These are phyloP conservation scores for Erythrocercus mccallii DNA, from an alignment of 2,113 vertebrate genomes.

Conservation along the genomic window DNA sequence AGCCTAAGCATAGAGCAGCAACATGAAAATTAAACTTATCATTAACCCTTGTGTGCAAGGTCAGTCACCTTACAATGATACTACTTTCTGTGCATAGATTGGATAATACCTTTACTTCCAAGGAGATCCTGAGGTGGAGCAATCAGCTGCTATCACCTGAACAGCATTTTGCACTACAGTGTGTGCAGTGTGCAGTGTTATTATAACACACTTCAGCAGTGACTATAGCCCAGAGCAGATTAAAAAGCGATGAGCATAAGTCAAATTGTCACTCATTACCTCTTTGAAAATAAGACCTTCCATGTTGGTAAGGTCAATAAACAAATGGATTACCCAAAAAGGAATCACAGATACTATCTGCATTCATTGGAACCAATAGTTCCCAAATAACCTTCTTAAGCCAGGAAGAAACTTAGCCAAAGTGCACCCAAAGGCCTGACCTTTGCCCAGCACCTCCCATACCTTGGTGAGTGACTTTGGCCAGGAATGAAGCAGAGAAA, in stretches of 20 bases:
- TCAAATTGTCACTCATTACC: background rate
- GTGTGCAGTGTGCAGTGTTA: too few relatives aligned
- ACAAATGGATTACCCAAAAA: background rate
- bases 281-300: background rate
- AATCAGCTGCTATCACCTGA: background rate
- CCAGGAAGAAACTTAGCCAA: slow-evolving; percentile 6
- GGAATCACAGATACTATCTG: background rate
- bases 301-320: background rate
- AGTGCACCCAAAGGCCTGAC: background rate
- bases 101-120: background rate
- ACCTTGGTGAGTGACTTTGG: slow-evolving; percentile 38
- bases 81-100: background rate
- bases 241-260: background rate
- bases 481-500: slow-evolving; percentile 18
- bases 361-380: background rate
- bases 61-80: background rate
- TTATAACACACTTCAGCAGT: background rate
- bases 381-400: background rate
- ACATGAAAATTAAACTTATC: background rate
- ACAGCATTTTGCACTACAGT: background rate
- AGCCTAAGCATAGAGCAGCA: background rate
- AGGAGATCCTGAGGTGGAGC: background rate
- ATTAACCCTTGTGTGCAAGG: background rate
- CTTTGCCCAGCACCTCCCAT: slow-evolving; percentile 16
- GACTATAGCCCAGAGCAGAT: background rate